Percentiles rank a stretch among this genome's conserved stretches.
Conservation (phyloP, 2,113 vertebrate species). For the Cyprinus carpio region DNA sequence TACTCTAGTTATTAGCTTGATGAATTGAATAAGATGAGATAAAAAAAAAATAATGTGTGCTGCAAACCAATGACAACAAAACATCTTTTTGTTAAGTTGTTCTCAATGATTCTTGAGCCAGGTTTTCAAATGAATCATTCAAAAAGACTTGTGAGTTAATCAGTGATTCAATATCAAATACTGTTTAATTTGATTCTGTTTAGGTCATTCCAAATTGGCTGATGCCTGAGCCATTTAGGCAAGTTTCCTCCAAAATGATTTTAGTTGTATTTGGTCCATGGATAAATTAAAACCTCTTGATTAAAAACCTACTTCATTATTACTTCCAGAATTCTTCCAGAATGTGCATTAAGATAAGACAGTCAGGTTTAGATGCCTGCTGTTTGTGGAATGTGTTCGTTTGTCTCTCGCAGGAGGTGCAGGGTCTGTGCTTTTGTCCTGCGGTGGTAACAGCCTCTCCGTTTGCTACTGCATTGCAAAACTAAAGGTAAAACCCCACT, state of each 20-base stretch:
- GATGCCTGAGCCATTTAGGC: background rate
- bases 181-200: background rate
- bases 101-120: background rate
- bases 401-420: constrained; percentile 14
- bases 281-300: background rate
- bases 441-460: constrained; percentile 41
- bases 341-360: constrained; percentile 47
- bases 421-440: constrained; percentile 39
- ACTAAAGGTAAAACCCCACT: background rate
- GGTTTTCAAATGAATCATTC: background rate
- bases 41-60: background rate
- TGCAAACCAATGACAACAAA: background rate
- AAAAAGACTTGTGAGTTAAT: background rate
- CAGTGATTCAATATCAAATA: background rate
- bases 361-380: constrained; percentile 45
- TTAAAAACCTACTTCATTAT: background rate
- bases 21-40: background rate
- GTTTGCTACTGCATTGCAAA: constrained; percentile 41
- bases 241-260: background rate
- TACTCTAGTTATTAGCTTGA: background rate
- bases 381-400: constrained; percentile 48
- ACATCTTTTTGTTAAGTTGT: background rate
- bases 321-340: constrained; percentile 1
- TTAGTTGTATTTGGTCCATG: background rate
- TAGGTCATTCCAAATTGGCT: background rate